These are phyloP conservation scores for Propithecus perrieri DNA, from an alignment of 2,797 vertebrate genomes.

Conservation along the genomic window DNA sequence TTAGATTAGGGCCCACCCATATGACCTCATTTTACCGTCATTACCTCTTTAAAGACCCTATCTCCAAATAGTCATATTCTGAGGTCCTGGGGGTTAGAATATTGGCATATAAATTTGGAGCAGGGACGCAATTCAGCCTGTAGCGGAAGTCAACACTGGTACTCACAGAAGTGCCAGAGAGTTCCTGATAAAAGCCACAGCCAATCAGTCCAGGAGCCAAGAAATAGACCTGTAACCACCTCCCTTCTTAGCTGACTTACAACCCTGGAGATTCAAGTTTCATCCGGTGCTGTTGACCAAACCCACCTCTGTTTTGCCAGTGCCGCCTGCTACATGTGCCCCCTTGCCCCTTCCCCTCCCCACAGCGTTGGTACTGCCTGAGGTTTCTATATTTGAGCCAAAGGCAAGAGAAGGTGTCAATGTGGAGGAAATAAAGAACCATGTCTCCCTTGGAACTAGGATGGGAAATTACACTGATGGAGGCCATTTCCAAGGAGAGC, in stretches of 20 bases:
- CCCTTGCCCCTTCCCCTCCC: neutral
- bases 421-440: slow-evolving; percentile 29
- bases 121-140: neutral
- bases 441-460: neutral
- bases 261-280: neutral
- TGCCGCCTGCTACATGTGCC: accelerated
- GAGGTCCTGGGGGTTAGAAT: neutral
- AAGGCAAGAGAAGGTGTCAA: neutral
- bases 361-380: too few species aligned
- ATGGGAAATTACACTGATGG: slow-evolving; percentile 18
- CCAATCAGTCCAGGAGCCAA: neutral
- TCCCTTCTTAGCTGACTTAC: neutral
- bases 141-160: neutral
- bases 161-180: neutral
- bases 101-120: neutral
- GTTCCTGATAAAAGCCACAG: neutral
- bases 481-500: slow-evolving; percentile 39
- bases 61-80: neutral
- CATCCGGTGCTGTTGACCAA: neutral
- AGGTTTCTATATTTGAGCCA: neutral
- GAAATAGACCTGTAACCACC: neutral
- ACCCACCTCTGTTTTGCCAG: neutral
- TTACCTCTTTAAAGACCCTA: neutral
- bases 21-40: neutral
- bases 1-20: neutral